These are phyloP conservation scores for Picathartes gymnocephalus DNA, from an alignment of 2,113 vertebrate species.

Conservation along the genomic window DNA sequence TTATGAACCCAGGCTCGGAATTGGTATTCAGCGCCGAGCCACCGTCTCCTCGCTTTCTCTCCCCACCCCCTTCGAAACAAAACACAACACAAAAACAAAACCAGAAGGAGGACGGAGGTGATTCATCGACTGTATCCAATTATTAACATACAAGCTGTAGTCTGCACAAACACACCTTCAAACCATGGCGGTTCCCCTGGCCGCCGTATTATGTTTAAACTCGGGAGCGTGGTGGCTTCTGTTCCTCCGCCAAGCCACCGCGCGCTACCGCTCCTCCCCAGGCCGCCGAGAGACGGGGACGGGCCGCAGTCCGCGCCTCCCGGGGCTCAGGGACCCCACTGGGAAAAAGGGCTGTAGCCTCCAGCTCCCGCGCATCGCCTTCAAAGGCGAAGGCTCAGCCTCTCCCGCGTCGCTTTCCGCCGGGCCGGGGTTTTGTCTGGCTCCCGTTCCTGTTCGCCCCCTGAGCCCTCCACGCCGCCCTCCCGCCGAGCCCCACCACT, in stretches of 20 bases:
- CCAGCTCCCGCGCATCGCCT: background rate
- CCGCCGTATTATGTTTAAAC: slow-evolving; percentile 61
- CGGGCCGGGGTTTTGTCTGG: background rate
- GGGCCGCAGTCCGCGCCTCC: background rate
- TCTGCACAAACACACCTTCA: slow-evolving; percentile 74
- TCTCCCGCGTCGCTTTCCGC: background rate
- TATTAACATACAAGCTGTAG: slow-evolving; percentile 75
- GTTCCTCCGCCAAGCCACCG: slow-evolving; percentile 41
- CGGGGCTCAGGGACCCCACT: background rate
- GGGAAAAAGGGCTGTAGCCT: background rate
- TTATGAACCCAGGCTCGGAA: slow-evolving; percentile 12
- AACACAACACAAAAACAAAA: slow-evolving; percentile 59
- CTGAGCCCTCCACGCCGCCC: background rate
- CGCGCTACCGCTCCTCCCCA: slow-evolving; percentile 34
- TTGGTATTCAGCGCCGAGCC: slow-evolving; percentile 47
- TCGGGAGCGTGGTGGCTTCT: slow-evolving; percentile 49
- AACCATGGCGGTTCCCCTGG: slow-evolving; percentile 68
- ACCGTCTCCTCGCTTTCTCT: slow-evolving; percentile 33
- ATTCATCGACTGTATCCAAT: slow-evolving; percentile 72
- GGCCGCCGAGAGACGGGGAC: slow-evolving; percentile 38
- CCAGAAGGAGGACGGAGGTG: slow-evolving; percentile 61
- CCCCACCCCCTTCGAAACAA: slow-evolving; percentile 43
- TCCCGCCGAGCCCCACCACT: background rate
- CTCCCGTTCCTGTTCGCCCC: background rate
- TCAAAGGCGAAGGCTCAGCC: background rate